Conservation (phyloP, 2,113 vertebrate genomes). For the Microcebus murinus region DNA sequence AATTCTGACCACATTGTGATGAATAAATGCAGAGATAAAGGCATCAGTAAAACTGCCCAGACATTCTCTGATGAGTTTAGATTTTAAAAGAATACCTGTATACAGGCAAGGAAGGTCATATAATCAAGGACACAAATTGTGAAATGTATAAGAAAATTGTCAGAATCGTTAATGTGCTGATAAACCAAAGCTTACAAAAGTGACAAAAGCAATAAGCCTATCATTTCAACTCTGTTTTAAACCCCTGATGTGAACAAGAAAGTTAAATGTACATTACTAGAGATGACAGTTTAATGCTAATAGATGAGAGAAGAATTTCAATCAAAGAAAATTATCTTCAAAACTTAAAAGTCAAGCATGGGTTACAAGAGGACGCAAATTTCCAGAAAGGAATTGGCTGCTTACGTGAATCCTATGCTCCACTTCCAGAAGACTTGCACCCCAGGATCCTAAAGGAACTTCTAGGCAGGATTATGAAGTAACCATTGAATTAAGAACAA, state of each 20-base stretch:
- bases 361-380: background rate
- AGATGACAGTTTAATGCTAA: background rate
- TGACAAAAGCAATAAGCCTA: slow-evolving; percentile 63
- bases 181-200: slow-evolving; percentile 60
- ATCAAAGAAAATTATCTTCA: slow-evolving; percentile 35
- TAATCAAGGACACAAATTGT: slow-evolving; percentile 34
- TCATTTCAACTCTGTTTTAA: slow-evolving; percentile 12
- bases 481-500: background rate
- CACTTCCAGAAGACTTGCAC: background rate
- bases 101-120: background rate
- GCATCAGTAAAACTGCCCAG: background rate
- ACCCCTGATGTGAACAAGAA: slow-evolving; percentile 15
- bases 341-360: background rate
- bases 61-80: slow-evolving; percentile 21
- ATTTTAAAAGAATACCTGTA: slow-evolving; percentile 13
- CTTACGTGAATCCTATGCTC: background rate
- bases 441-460: background rate
- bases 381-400: background rate
- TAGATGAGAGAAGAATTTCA: slow-evolving; percentile 22
- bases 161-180: slow-evolving; percentile 47
- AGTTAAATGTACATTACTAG: background rate
- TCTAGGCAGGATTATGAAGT: background rate
- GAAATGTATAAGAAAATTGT: slow-evolving; percentile 69
- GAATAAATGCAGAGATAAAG: slow-evolving; percentile 3
- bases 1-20: slow-evolving; percentile 5